Percentiles rank a stretch among this genome's conserved stretches.
Evolutionary conservation across 2,113 vertebrate genomes (phyloP).

Genomic region (Barnardius zonarius): DNA sequence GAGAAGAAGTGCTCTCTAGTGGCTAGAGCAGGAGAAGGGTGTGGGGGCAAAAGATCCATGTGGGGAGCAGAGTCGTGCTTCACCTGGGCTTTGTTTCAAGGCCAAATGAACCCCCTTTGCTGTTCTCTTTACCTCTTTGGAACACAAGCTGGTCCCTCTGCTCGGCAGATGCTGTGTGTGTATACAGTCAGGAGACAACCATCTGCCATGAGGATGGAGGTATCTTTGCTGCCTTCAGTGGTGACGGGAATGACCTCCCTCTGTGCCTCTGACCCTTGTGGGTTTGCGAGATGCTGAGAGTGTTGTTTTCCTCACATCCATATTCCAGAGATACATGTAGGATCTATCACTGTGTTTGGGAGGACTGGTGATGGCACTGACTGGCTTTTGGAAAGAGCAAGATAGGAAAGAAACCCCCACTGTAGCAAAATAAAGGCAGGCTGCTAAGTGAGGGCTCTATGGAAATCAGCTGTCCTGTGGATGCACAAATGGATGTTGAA

Average conservation of each 20-base stretch:
- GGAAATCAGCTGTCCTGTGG: not conserved
- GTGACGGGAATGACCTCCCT: not conserved
- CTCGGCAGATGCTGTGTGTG: not conserved
- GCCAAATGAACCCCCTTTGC: fast-evolving
- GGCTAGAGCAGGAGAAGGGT: slow-evolving; percentile 25
- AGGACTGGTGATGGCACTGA: not conserved
- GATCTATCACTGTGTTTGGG: not conserved
- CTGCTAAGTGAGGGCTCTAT: not conserved
- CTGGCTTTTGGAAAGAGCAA: not conserved
- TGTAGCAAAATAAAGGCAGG: not conserved
- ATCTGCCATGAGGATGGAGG: not conserved
- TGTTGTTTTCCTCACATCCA: fast-evolving
- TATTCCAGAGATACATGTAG: not conserved
- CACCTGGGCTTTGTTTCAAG: not conserved
- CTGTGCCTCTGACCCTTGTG: not conserved
- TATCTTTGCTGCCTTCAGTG: not conserved
- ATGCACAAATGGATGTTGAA: not conserved
- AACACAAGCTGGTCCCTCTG: not conserved
- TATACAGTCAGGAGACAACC: not conserved
- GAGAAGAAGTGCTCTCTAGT: slow-evolving; percentile 54
- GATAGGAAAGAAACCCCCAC: not conserved
- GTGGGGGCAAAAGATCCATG: not conserved
- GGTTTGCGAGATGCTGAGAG: not conserved
- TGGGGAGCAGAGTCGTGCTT: not conserved
- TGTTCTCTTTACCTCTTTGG: not conserved